Conservation (phyloP, 2,797 vertebrate genomes). For the Neomorphus geoffroyi region DNA sequence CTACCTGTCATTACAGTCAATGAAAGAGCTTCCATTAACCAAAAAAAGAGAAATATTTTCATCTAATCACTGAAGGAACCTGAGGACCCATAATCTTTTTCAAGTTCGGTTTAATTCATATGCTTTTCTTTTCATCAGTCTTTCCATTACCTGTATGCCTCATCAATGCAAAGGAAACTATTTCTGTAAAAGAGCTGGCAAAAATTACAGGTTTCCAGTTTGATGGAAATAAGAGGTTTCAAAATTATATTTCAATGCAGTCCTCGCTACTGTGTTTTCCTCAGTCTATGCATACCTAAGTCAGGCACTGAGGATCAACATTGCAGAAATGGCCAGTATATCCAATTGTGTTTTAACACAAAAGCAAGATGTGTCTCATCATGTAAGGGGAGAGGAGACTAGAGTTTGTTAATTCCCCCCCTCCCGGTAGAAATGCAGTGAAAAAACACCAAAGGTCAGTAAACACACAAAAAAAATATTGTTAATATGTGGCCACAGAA, state of each 20-base stretch:
- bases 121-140: not conserved
- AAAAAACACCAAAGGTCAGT: no score
- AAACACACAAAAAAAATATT: no score
- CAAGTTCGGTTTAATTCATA: constrained; percentile 6
- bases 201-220: constrained; percentile 1
- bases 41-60: constrained; percentile 52
- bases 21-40: constrained; percentile 40
- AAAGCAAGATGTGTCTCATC: not conserved
- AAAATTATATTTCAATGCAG: not conserved
- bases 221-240: not conserved
- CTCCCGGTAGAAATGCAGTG: no score
- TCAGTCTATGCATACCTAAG: not conserved
- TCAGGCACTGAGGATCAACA: not conserved
- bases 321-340: not conserved
- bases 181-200: not conserved
- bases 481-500: no score
- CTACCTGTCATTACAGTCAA: not conserved
- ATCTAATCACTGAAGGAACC: not conserved
- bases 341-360: not conserved
- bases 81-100: not conserved
- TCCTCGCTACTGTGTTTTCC: not conserved
- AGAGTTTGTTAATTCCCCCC: no score
- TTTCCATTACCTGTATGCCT: not conserved
- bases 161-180: not conserved
- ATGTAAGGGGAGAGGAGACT: no score